A percentile compares a stretch with the other conserved stretches of the same genome.
These are phyloP conservation scores for Mobula birostris DNA, from an alignment of 2,113 vertebrate genomes.

Conservation along the genomic window DNA sequence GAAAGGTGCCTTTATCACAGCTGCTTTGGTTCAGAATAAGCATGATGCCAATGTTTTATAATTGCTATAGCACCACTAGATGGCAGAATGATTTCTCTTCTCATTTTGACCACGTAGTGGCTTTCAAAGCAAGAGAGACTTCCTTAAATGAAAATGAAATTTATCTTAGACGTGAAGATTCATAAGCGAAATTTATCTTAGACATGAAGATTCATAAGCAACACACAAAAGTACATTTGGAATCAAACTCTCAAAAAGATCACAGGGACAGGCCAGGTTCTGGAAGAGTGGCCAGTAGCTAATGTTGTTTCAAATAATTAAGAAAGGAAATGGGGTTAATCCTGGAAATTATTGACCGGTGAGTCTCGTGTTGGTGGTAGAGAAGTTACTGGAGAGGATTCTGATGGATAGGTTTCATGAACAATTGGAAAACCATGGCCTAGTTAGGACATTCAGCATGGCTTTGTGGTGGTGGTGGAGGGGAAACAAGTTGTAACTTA, in stretches of 20 bases:
- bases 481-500: no score
- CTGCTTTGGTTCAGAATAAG: neutral
- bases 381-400: no score
- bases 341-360: no score
- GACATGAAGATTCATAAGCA: constrained; percentile 3
- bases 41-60: neutral
- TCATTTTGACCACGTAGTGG: neutral
- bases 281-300: no score
- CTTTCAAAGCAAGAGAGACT: neutral
- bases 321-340: no score
- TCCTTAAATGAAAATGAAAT: neutral
- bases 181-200: neutral
- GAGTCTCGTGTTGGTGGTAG: no score
- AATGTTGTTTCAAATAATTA: no score
- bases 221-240: neutral
- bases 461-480: no score
- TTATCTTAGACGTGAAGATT: constrained; percentile 13
- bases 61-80: neutral
- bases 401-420: no score
- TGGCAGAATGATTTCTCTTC: neutral
- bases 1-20: neutral
- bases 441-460: no score
- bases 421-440: no score
- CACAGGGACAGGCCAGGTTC: no score
- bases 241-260: neutral